Conservation (phyloP, 2,113 vertebrate genomes). For the Lontra canadensis region DNA sequence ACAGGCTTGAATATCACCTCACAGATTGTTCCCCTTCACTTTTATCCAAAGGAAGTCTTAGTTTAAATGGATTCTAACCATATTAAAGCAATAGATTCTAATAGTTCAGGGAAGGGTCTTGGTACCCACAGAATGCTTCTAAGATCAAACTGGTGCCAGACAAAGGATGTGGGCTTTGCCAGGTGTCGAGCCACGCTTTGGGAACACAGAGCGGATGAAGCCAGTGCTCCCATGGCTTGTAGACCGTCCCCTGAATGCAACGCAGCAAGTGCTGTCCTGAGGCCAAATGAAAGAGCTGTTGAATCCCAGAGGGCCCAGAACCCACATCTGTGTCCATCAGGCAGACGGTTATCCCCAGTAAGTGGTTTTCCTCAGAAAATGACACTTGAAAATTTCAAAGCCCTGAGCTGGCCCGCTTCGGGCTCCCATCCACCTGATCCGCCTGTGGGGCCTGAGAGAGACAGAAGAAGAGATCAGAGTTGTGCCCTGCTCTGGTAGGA, state of each 20-base stretch:
- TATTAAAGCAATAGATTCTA: neutral
- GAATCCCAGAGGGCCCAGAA: neutral
- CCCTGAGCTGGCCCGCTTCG: neutral
- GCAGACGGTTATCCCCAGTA: neutral
- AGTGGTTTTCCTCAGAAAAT: neutral
- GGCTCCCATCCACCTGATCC: neutral
- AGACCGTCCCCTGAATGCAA: neutral
- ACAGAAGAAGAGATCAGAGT: fast-evolving
- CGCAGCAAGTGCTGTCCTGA: fast-evolving
- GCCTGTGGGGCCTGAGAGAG: neutral
- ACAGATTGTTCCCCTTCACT: neutral
- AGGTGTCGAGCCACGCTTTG: neutral
- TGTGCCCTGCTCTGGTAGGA: fast-evolving
- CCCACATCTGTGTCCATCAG: neutral
- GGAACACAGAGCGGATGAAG: neutral
- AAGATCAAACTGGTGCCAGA: neutral
- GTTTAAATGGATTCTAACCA: neutral
- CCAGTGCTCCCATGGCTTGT: neutral
- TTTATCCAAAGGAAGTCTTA: neutral
- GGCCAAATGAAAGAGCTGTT: neutral
- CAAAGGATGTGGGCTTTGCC: fast-evolving
- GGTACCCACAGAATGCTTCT: neutral
- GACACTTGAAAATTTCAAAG: neutral
- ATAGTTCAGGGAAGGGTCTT: neutral
- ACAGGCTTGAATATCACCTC: neutral